phyloP scores from a whole-genome alignment of 2,888 invertebrate genomes.

The Hydriomena furcata region DNA sequence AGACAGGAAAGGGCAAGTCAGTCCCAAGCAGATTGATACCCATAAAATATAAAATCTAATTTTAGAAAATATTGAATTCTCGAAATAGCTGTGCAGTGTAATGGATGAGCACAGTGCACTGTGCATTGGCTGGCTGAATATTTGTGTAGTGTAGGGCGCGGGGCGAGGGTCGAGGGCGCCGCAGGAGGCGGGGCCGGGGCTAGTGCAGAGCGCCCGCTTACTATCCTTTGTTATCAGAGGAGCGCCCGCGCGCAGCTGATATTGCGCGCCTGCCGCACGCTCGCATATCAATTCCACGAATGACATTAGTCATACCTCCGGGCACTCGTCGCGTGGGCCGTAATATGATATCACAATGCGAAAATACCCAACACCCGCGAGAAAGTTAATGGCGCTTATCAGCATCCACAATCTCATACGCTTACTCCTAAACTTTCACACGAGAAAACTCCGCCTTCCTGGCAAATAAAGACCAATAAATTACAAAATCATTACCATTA shows the following conservation, averaged over 20 bases:
- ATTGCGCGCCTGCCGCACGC: slow-evolving; percentile 66
- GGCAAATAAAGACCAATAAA: slow-evolving; percentile 49
- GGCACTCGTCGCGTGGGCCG: slow-evolving; percentile 82
- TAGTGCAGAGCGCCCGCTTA: slow-evolving; percentile 42
- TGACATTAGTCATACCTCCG: slow-evolving; percentile 81
- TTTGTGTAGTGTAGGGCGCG: slow-evolving; percentile 39
- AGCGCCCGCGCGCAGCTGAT: slow-evolving; percentile 53
- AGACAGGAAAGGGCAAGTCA: slow-evolving; percentile 58
- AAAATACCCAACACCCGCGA: slow-evolving; percentile 84
- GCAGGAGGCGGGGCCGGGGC: slow-evolving; percentile 40
- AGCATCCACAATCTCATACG: slow-evolving; percentile 83
- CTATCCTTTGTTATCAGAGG: slow-evolving; percentile 80
- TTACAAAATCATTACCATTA: slow-evolving; percentile 85
- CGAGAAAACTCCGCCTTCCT: slow-evolving; percentile 71
- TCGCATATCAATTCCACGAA: slow-evolving; percentile 80
- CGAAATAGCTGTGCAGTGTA: slow-evolving; percentile 72
- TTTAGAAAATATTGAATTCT: slow-evolving; percentile 78
- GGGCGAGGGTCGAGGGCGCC: slow-evolving; percentile 38
- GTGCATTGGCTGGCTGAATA: slow-evolving; percentile 43
- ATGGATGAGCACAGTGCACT: slow-evolving; percentile 54
- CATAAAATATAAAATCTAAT: slow-evolving; percentile 72
- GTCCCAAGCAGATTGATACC: slow-evolving; percentile 68
- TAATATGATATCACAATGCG: slow-evolving; percentile 85
- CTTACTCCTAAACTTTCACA: slow-evolving; percentile 83
- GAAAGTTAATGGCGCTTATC: slow-evolving; percentile 85